Percentiles rank a stretch among this genome's conserved stretches.
phyloP scores from a whole-genome alignment of 2,113 vertebrate genomes.

The Mohoua ochrocephala region DNA sequence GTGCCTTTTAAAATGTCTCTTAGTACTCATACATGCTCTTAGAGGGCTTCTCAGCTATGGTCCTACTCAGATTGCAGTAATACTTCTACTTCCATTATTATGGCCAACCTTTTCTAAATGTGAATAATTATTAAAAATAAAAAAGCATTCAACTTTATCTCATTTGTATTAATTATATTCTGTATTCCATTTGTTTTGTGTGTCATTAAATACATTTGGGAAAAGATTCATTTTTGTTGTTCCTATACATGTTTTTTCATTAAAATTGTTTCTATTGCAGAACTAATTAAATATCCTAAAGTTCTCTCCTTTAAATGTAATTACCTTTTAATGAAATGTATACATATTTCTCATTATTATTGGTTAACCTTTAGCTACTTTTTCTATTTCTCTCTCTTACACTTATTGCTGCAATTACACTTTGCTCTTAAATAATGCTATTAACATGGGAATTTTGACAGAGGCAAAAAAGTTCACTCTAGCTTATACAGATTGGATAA shows the following conservation, averaged over 20 bases:
- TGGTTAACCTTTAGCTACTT: not conserved
- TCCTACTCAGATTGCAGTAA: not conserved
- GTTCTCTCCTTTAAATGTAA: not conserved
- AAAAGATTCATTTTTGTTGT: not conserved
- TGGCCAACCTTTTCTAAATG: not conserved
- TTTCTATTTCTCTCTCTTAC: not conserved
- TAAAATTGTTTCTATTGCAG: not conserved
- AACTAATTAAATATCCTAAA: slow-evolving; percentile 28
- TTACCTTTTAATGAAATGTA: slow-evolving; percentile 18
- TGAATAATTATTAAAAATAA: not conserved
- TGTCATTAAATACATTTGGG: not conserved
- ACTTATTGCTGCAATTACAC: not conserved
- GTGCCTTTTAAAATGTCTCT: not conserved
- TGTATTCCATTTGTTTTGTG: not conserved
- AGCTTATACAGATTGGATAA: not conserved
- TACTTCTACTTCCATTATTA: not conserved
- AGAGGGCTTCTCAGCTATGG: not conserved
- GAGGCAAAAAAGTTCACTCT: not conserved
- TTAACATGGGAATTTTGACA: not conserved
- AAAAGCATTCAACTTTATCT: not conserved
- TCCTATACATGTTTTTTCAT: not conserved
- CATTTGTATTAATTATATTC: not conserved
- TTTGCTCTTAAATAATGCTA: not conserved
- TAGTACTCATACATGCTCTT: not conserved
- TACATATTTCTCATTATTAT: not conserved